Evolutionary conservation across 2,113 vertebrate species (phyloP).

Genomic region (Cyanistes caeruleus): DNA sequence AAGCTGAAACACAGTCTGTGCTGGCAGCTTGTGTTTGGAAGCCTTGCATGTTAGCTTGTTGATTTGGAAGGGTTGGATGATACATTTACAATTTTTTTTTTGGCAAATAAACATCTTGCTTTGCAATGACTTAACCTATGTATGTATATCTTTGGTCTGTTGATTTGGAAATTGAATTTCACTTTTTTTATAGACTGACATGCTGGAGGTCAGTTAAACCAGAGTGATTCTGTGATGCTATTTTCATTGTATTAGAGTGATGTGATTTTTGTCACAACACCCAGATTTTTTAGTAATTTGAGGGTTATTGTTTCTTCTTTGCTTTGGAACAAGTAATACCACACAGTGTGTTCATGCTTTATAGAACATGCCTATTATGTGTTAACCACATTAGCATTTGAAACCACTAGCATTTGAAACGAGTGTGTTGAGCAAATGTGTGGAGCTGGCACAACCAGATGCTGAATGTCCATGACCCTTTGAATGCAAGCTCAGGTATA

Average conservation of each 20-base stretch:
- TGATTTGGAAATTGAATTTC: neutral
- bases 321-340: neutral
- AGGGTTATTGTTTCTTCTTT: neutral
- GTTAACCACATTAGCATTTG: neutral
- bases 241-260: neutral
- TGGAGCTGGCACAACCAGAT: neutral
- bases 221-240: neutral
- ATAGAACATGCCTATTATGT: neutral
- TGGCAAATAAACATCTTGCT: neutral
- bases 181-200: neutral
- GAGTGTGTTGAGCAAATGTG: rapidly evolving
- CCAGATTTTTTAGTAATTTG: neutral
- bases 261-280: neutral
- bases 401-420: neutral
- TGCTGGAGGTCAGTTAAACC: neutral
- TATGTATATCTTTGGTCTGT: neutral
- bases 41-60: neutral
- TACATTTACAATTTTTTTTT: neutral
- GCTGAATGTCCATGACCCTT: neutral
- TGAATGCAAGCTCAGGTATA: neutral
- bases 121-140: neutral
- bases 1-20: neutral
- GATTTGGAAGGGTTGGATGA: neutral
- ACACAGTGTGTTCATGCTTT: neutral
- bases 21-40: neutral